These are phyloP conservation scores for Balaenoptera acutorostrata DNA, from an alignment of 2,113 vertebrate species.

Conservation along the genomic window DNA sequence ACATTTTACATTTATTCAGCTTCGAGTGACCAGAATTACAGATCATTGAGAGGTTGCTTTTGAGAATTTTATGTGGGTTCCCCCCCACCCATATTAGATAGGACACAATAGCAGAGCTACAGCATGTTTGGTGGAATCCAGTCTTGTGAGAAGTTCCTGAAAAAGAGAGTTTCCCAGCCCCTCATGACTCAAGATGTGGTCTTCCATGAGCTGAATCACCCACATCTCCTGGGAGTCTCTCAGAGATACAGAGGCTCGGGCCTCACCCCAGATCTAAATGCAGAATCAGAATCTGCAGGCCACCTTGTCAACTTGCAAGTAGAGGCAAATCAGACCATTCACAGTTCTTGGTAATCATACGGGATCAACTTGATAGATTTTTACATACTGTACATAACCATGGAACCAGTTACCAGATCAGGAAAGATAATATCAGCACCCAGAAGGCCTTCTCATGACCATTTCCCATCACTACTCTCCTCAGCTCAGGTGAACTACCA, in stretches of 20 bases:
- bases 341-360: background rate
- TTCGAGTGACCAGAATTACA: background rate
- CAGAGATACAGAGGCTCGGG: background rate
- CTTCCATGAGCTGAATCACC: background rate
- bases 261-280: background rate
- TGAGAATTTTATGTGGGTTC: background rate
- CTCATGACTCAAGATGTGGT: background rate
- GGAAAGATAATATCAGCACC: background rate
- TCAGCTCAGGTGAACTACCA: background rate
- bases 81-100: background rate
- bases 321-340: background rate
- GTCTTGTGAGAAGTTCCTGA: background rate
- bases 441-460: background rate
- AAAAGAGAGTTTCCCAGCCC: background rate
- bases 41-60: background rate
- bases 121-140: background rate
- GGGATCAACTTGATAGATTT: background rate
- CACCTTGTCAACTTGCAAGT: background rate
- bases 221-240: background rate
- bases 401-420: background rate
- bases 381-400: background rate
- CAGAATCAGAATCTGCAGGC: background rate
- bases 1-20: background rate
- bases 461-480: background rate
- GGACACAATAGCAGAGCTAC: background rate